Conservation (phyloP, 2,797 vertebrate species). For the Pachyuromys duprasi region DNA sequence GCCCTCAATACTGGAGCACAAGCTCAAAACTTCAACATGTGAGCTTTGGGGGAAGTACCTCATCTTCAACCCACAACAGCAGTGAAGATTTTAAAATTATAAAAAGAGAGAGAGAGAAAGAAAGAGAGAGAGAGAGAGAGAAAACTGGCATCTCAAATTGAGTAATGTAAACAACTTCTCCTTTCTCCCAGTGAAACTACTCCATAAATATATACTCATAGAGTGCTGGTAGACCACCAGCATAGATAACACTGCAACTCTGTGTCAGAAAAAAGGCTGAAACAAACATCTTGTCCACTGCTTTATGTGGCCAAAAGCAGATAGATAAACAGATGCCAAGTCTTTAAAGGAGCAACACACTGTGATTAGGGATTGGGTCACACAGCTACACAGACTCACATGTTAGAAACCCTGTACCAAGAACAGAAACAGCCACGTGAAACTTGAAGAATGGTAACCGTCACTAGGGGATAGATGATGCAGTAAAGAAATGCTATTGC, state of each 20-base stretch:
- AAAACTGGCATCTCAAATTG: neutral
- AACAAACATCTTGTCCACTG: neutral
- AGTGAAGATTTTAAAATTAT: neutral
- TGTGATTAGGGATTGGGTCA: neutral
- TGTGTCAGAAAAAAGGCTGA: neutral
- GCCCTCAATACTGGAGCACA: neutral
- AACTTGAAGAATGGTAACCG: neutral
- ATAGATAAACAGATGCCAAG: neutral
- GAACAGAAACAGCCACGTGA: neutral
- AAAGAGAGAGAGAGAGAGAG: too few relatives aligned
- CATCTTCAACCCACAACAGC: neutral
- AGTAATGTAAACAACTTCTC: neutral
- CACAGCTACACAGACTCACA: neutral
- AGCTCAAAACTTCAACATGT: neutral
- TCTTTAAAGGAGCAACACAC: neutral
- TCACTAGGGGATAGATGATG: neutral
- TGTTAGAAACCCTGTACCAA: neutral
- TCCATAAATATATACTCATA: neutral
- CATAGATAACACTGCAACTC: neutral
- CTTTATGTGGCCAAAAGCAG: neutral
- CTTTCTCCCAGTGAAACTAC: neutral
- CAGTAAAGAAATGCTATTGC: neutral
- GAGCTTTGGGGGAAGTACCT: neutral
- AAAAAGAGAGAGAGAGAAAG: too few relatives aligned
- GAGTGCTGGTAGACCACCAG: neutral